phyloP scores from a whole-genome alignment of 2,888 invertebrate species.

The Tholera decimalis region DNA sequence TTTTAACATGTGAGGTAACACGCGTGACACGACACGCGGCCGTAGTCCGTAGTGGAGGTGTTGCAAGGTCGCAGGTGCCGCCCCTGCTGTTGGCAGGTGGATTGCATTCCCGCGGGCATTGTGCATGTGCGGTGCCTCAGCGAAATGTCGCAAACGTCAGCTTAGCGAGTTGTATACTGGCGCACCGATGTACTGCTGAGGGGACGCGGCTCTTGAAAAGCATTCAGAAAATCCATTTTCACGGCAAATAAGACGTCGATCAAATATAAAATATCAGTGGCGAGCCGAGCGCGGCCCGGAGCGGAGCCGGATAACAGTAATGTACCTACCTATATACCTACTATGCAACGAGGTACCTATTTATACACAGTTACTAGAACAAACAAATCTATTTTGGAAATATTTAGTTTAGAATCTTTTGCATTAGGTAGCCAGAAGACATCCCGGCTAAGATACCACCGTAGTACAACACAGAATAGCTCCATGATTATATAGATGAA shows the following conservation, averaged over 20 bases:
- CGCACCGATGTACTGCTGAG: background rate
- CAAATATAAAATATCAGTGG: constrained; percentile 37
- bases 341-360: no score
- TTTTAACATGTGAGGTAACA: constrained; percentile 64
- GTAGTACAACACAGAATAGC: no score
- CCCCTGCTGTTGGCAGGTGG: constrained; percentile 64
- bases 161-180: constrained; percentile 9
- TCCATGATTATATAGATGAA: no score
- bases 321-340: background rate
- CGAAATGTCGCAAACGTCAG: constrained; percentile 45
- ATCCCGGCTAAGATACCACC: no score
- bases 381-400: no score
- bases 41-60: constrained; percentile 13
- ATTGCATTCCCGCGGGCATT: constrained; percentile 61
- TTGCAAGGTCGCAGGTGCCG: constrained; percentile 3
- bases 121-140: constrained; percentile 47
- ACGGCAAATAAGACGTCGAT: constrained; percentile 58
- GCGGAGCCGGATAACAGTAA: background rate
- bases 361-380: no score
- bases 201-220: constrained; percentile 34
- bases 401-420: no score
- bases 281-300: background rate
- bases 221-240: constrained; percentile 45
- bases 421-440: no score
- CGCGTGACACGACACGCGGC: constrained; percentile 6